A percentile compares a stretch with the other conserved stretches of the same genome.
Conservation (phyloP, 2,113 vertebrate genomes). For the Montifringilla adamsi region DNA sequence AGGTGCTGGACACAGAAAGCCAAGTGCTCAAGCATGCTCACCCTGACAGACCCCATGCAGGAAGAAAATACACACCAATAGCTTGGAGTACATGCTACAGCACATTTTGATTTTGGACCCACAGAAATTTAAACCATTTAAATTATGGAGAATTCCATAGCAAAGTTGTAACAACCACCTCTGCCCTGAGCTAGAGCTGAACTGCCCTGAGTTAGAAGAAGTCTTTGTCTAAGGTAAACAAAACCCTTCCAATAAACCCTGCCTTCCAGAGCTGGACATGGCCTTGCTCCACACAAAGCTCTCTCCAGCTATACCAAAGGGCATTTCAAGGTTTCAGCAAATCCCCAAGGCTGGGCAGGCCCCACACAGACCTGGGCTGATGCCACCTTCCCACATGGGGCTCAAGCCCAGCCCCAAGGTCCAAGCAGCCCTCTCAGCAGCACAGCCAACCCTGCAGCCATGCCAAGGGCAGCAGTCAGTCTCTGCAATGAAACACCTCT, state of each 20-base stretch:
- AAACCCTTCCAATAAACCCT: background rate
- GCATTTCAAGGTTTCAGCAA: background rate
- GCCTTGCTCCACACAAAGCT: background rate
- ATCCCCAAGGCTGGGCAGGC: background rate
- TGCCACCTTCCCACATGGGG: fast-evolving
- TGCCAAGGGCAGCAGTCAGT: fast-evolving
- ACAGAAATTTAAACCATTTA: background rate
- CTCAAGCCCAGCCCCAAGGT: background rate
- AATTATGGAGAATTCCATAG: background rate
- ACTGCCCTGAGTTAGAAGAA: background rate
- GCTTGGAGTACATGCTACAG: background rate
- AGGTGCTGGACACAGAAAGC: fast-evolving
- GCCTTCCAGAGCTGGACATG: background rate
- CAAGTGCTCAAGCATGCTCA: background rate
- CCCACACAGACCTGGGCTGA: background rate
- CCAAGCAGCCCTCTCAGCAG: background rate
- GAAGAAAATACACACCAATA: fast-evolving
- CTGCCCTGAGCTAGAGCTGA: background rate
- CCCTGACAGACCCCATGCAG: fast-evolving
- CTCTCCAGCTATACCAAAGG: background rate
- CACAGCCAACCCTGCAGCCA: background rate
- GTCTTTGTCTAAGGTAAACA: background rate
- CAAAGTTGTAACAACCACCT: background rate
- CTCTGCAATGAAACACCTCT: background rate
- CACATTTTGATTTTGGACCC: background rate